Conservation (phyloP, 2,888 invertebrate species). For the Leptarthrus brevirostris region DNA sequence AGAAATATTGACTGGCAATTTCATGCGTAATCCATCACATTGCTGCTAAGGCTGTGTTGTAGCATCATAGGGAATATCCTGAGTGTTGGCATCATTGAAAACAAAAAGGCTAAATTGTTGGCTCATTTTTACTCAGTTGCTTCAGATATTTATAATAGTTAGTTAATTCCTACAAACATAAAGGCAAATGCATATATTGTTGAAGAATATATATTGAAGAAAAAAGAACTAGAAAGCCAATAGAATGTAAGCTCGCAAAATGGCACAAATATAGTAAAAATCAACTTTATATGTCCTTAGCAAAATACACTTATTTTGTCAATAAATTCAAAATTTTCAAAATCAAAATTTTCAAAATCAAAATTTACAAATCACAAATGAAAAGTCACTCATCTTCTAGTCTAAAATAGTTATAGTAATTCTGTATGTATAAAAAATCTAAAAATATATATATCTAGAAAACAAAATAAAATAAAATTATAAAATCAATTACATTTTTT, state of each 20-base stretch:
- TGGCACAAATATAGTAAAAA: slow-evolving; percentile 15
- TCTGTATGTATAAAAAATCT: not conserved
- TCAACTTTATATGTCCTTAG: not conserved
- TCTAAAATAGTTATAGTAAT: not conserved
- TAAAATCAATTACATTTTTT: slow-evolving; percentile 9
- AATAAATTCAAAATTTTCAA: slow-evolving; percentile 6
- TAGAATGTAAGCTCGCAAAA: slow-evolving; percentile 11
- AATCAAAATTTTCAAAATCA: slow-evolving; percentile 5
- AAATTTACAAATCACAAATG: slow-evolving; percentile 3
- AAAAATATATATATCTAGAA: not conserved
- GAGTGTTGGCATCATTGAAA: too few relatives aligned
- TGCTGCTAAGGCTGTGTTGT: too few relatives aligned
- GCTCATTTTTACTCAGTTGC: too few relatives aligned
- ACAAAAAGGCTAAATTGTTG: too few relatives aligned
- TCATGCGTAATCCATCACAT: too few relatives aligned
- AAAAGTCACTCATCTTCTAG: slow-evolving; percentile 26
- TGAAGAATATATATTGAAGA: slow-evolving; percentile 20
- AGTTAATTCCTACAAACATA: too few relatives aligned
- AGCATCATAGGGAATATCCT: too few relatives aligned
- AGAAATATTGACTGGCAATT: too few relatives aligned
- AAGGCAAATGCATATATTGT: slow-evolving; percentile 30
- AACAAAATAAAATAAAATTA: slow-evolving; percentile 5
- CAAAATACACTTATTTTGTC: slow-evolving; percentile 16
- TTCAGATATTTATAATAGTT: too few relatives aligned
- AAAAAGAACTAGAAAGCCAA: not conserved